phyloP scores from a whole-genome alignment of 2,797 vertebrate species.

The Lepilemur septentrionalis region DNA sequence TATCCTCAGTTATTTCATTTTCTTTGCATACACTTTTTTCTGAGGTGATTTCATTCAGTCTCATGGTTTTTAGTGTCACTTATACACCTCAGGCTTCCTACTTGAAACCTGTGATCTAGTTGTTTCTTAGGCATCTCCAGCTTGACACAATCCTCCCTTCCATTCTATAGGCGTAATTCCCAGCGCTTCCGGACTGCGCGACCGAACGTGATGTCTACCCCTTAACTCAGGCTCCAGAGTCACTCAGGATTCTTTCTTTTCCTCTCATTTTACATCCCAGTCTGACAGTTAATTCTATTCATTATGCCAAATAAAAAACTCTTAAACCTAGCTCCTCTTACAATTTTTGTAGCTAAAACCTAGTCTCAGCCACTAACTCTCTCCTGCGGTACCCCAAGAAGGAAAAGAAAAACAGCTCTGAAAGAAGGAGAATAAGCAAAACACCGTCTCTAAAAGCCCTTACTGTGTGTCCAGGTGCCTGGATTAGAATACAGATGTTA shows the following conservation, averaged over 20 bases:
- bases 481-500: not conserved
- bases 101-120: not conserved
- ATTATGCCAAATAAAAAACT: not conserved
- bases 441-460: fast-evolving
- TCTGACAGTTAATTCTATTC: not conserved
- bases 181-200: not conserved
- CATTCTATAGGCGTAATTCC: fast-evolving
- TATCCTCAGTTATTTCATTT: not conserved
- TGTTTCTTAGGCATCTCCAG: not conserved
- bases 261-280: not conserved
- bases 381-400: fast-evolving
- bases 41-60: not conserved
- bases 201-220: fast-evolving
- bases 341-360: not conserved
- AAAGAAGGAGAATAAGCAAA: too few relatives aligned
- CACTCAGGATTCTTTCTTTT: not conserved
- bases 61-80: not conserved
- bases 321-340: not conserved
- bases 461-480: too few relatives aligned
- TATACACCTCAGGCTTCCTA: not conserved
- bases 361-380: not conserved
- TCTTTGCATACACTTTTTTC: not conserved
- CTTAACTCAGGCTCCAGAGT: not conserved
- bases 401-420: not conserved
- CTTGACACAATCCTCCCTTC: fast-evolving